Percentiles rank a stretch among this genome's conserved stretches.
Evolutionary conservation across 35 echinoderm and acorn worm genomes (phyloP).

Genomic region (Patiria miniata): DNA sequence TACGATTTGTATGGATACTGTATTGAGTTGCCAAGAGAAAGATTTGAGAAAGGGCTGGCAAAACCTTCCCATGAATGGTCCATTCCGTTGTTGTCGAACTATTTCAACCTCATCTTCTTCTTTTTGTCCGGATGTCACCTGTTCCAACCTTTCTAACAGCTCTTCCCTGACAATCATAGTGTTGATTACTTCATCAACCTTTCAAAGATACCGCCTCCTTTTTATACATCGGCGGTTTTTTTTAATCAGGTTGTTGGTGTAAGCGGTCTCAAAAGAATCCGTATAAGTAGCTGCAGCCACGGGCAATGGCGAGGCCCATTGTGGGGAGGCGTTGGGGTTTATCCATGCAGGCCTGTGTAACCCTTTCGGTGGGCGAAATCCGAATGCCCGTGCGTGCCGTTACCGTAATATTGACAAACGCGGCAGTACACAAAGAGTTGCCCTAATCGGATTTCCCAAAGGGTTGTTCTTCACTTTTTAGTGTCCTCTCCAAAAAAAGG

Average conservation of each 20-base stretch:
- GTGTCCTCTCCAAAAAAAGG: background rate
- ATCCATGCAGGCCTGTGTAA: background rate
- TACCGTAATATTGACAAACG: background rate
- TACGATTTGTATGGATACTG: too few species aligned
- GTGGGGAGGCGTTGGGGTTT: background rate
- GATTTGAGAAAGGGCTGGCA: too few species aligned
- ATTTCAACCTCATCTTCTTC: too few species aligned
- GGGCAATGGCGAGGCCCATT: background rate
- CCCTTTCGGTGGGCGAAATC: too few species aligned
- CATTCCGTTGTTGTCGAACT: too few species aligned
- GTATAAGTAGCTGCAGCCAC: background rate
- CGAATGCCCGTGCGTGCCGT: background rate
- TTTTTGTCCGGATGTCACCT: too few species aligned
- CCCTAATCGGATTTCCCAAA: background rate
- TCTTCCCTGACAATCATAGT: background rate
- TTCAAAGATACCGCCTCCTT: background rate
- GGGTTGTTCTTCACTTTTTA: background rate
- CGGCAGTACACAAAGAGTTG: background rate
- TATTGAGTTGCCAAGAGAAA: too few species aligned
- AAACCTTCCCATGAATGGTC: too few species aligned
- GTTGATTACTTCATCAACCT: slow-evolving; percentile 26
- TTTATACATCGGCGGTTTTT: background rate
- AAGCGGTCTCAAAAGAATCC: background rate
- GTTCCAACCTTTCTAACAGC: background rate
- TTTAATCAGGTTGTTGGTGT: slow-evolving; percentile 1